phyloP scores from a whole-genome alignment of 2,113 vertebrate genomes.

The Apistogramma diplotaenia region DNA sequence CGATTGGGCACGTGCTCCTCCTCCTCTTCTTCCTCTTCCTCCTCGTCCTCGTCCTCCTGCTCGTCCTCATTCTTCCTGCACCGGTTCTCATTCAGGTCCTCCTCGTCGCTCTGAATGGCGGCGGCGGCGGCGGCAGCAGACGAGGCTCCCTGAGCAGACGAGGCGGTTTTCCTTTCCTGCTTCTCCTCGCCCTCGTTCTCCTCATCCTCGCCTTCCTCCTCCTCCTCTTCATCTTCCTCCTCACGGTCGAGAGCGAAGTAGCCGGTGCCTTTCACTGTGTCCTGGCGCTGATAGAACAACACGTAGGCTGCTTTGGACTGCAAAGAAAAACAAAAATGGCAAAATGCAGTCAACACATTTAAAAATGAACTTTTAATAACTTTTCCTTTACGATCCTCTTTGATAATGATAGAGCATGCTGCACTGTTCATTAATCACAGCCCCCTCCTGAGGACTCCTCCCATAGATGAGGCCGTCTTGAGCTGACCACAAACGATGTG shows the following conservation, averaged over 20 bases:
- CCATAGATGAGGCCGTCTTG: too few relatives aligned
- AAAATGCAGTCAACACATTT: neutral
- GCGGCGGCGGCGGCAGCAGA: neutral
- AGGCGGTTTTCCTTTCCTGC: conserved; percentile 74
- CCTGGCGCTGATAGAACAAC: conserved; percentile 95
- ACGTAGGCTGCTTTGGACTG: conserved; percentile 98
- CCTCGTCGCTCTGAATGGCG: conserved; percentile 71
- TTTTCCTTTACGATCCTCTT: neutral
- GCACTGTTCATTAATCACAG: too few relatives aligned
- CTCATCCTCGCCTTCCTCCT: conserved; percentile 73
- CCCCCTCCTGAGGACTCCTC: too few relatives aligned
- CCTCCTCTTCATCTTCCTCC: conserved; percentile 84
- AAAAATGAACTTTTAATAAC: neutral
- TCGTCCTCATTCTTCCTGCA: conserved; percentile 86
- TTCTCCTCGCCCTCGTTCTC: conserved; percentile 69
- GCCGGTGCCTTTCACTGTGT: conserved; percentile 94
- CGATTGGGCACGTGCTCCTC: conserved; percentile 81
- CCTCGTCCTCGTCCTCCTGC: conserved; percentile 76
- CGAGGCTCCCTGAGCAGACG: conserved; percentile 22
- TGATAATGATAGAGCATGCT: neutral
- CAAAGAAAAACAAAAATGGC: neutral
- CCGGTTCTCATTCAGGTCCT: conserved; percentile 87
- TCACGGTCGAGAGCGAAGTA: conserved; percentile 94
- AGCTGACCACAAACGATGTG: neutral
- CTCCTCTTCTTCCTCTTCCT: conserved; percentile 84